These are phyloP conservation scores for Arremon aurantiirostris DNA, from an alignment of 2,797 vertebrate genomes.

Conservation along the genomic window DNA sequence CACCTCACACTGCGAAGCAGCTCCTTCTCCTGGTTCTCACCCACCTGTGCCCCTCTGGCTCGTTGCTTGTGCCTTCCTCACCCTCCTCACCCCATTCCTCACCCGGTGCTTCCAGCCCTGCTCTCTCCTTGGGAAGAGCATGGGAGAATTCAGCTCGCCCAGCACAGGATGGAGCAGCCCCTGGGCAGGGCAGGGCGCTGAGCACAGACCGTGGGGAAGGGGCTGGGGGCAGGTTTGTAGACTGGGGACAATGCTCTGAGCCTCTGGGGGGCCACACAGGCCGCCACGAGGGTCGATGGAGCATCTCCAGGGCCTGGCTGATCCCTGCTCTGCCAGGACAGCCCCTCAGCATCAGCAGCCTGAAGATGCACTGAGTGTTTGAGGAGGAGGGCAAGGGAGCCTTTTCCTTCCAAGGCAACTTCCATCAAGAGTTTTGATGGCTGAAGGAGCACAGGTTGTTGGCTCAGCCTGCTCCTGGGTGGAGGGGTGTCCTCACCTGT, in stretches of 20 bases:
- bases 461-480: background rate
- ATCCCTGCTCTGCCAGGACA: background rate
- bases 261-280: background rate
- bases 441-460: background rate
- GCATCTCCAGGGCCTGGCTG: background rate
- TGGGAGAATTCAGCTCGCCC: background rate
- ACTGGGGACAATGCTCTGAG: background rate
- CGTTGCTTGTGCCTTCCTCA: background rate
- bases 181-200: background rate
- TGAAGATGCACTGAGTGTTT: background rate
- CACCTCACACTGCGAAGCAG: background rate
- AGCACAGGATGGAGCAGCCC: background rate
- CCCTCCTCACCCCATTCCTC: background rate
- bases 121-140: background rate
- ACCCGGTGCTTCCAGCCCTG: background rate
- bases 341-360: background rate
- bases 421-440: background rate
- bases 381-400: background rate
- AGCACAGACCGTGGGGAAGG: background rate
- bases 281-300: accelerated
- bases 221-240: background rate
- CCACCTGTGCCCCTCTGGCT: background rate
- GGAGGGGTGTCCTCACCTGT: background rate
- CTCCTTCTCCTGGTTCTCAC: background rate
- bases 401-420: background rate